Conservation (phyloP, 2,888 invertebrate species). For the Clostera curtula region DNA sequence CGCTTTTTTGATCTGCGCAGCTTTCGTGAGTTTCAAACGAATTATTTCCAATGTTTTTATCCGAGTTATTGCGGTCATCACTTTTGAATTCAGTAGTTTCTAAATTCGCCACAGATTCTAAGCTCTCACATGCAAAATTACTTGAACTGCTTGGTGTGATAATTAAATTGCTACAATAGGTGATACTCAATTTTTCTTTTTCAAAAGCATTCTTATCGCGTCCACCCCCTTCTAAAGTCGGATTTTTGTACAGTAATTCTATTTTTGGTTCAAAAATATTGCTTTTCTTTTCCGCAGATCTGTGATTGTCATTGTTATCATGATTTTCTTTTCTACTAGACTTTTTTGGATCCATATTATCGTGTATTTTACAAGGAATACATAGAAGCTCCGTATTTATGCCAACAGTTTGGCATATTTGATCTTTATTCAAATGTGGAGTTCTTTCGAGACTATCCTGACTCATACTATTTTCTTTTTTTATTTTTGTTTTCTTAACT, state of each 20-base stretch:
- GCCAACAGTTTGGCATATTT: constrained; percentile 45
- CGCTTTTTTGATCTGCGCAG: constrained; percentile 19
- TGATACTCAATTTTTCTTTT: constrained; percentile 24
- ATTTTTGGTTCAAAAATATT: constrained; percentile 32
- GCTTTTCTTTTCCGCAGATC: constrained; percentile 7
- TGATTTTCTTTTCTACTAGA: constrained; percentile 21
- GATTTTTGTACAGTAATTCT: constrained; percentile 57
- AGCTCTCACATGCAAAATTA: constrained; percentile 19
- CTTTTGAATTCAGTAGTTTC: constrained; percentile 8
- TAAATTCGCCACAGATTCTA: constrained; percentile 16
- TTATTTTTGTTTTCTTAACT: constrained; percentile 18
- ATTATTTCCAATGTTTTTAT: constrained; percentile 10
- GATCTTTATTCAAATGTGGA: constrained; percentile 19
- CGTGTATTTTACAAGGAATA: constrained; percentile 58
- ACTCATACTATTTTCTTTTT: constrained; percentile 56
- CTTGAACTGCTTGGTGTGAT: constrained; percentile 22
- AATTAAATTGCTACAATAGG: constrained; percentile 19
- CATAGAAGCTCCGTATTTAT: constrained; percentile 59
- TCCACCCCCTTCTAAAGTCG: constrained; percentile 39
- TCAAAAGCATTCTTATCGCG: constrained; percentile 26
- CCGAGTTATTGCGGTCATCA: constrained; percentile 6
- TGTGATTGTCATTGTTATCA: constrained; percentile 16
- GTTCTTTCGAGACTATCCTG: constrained; percentile 56
- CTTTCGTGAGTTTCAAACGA: constrained; percentile 6
- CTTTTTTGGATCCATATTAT: constrained; percentile 33